These are phyloP conservation scores for Neomicropteryx cornuta DNA, from an alignment of 1,140 invertebrate species.

Conservation along the genomic window DNA sequence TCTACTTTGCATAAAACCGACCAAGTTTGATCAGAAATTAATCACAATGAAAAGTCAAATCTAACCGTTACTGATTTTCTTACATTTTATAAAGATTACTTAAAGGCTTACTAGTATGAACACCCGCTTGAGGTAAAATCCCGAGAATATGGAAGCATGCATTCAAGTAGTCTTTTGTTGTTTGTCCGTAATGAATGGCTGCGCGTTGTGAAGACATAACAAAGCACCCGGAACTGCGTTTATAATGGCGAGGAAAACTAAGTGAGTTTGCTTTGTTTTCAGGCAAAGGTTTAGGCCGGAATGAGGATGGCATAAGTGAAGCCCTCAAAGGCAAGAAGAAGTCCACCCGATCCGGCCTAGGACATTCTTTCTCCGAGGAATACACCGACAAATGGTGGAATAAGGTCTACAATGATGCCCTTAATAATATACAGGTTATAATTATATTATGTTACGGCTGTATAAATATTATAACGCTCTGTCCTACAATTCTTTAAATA, in stretches of 20 bases:
- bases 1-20: too few species aligned
- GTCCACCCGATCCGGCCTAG: constrained; percentile 65
- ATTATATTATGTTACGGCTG: neutral
- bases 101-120: too few species aligned
- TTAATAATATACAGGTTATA: constrained; percentile 47
- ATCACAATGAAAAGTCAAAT: too few species aligned
- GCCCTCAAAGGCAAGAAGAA: constrained; percentile 68
- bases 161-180: too few species aligned
- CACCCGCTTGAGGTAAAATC: too few species aligned
- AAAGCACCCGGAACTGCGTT: too few species aligned
- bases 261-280: constrained; percentile 4
- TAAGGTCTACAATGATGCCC: constrained; percentile 60
- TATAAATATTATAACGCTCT: too few species aligned
- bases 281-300: constrained; percentile 74
- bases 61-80: too few species aligned
- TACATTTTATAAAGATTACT: too few species aligned
- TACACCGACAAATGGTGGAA: constrained; percentile 78
- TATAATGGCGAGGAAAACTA: neutral
- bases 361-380: constrained; percentile 55
- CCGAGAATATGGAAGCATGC: too few species aligned
- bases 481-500: too few species aligned
- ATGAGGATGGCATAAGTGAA: constrained; percentile 60
- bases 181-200: constrained; percentile 10
- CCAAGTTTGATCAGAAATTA: too few species aligned
- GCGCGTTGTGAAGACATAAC: constrained; percentile 9